Base-by-base conservation (phyloP, 2,888 invertebrate genomes). In the Ischnura elegans region DNA sequence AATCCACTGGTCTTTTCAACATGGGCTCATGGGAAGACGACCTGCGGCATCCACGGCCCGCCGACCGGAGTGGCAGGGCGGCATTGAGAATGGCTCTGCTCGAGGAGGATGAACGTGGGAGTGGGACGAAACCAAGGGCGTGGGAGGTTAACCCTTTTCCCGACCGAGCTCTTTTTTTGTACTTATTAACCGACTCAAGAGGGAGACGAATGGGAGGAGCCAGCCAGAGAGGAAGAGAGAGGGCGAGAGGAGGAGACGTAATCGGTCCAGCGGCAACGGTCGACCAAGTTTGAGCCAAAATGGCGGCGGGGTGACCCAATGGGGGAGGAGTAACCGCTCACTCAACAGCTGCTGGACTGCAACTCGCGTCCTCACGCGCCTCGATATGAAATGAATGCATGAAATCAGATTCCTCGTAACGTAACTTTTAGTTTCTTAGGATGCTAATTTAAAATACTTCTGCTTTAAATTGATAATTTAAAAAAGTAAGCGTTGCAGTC, bases 151-250 rank as follows among this genome's bases (percentile, higher is more conserved):
- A 45, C 46, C 46, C 46, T 86, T n/a, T 76, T 25, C 61, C 61
- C 19, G 61, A 25, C 61, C 61, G n/a, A 2, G n/a, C 61, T n/a
- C n/a, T n/a, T 61, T 36, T 36, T 76, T 76, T 29, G n/a, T 66
- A 66, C 66, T 76, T 76, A 36, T 76, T 36, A 3, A 1, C 10
- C 29, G 76, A 16, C 5, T 25, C 25, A 61, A 61, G 61, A 36
- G 76, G 36, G 76, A 10, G 76, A 76, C 42, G n/a, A 86, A 46
- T 86, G 46, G 86, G 45, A 45, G 86, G 86, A 86, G 86, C 86
- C 46, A 86, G 45, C 25, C 25, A 19, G n/a, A 46, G 46, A 43
- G 76, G 86, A 86, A 19, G 51, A 19, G 51, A 51, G 19, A 46
- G 86, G 46, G 45, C 5, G 21, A 10, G 36, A 29, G 25, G 13